A percentile compares a stretch with the other conserved stretches of the same genome.
These are phyloP conservation scores for Vipera ursinii DNA, from an alignment of 2,797 vertebrate species.

Conservation along the genomic window DNA sequence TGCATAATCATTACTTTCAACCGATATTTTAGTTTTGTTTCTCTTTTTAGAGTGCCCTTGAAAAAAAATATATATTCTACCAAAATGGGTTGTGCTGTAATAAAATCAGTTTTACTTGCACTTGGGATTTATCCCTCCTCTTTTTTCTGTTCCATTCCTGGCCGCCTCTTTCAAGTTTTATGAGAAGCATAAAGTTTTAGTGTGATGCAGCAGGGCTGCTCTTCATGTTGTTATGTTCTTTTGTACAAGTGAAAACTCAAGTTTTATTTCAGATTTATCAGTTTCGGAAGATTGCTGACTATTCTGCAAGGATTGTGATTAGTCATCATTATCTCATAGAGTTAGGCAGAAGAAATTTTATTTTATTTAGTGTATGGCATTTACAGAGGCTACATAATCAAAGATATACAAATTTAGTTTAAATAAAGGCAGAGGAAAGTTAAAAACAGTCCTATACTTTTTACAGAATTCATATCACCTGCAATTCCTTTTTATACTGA, in stretches of 20 bases:
- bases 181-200: neutral
- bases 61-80: neutral
- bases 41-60: neutral
- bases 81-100: neutral
- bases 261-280: conserved; percentile 4
- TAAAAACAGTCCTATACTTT: neutral
- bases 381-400: neutral
- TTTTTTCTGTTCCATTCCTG: neutral
- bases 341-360: neutral
- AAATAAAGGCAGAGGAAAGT: neutral
- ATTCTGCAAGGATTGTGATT: neutral
- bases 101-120: neutral
- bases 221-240: neutral
- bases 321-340: conserved; percentile 7
- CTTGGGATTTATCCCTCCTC: neutral
- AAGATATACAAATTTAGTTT: neutral
- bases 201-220: neutral
- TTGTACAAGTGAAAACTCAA: neutral
- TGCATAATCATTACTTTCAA: neutral
- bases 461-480: neutral
- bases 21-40: neutral
- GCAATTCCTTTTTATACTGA: conserved; percentile 15
- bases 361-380: neutral
- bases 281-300: conserved; percentile 39
- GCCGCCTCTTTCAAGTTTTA: neutral